Conservation (phyloP, 1,140 invertebrate species). For the Dermatophagoides farinae region DNA sequence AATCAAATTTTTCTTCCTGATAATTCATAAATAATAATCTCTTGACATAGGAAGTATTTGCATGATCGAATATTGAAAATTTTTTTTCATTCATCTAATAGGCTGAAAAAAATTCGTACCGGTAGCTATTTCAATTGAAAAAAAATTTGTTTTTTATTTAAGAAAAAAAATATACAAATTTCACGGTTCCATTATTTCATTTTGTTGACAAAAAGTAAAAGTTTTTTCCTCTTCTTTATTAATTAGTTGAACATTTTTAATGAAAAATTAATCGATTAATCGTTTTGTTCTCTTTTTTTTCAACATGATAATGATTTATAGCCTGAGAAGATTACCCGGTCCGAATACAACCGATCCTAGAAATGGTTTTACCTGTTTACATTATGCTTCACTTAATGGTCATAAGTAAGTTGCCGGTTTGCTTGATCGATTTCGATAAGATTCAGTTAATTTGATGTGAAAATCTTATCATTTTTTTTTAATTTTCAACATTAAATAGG, state of each 20-base stretch:
- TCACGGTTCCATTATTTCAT: no score
- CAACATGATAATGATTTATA: conserved; percentile 24
- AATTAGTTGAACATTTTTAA: not conserved
- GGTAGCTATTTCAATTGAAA: no score
- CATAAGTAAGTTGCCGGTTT: conserved; percentile 43
- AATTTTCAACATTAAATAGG: conserved; percentile 31
- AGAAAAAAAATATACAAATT: no score
- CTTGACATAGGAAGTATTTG: no score
- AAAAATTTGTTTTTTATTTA: no score
- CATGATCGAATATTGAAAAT: no score
- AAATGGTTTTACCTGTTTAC: conserved; percentile 80
- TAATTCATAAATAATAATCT: no score
- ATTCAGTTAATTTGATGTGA: not conserved
- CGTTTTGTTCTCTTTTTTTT: not conserved
- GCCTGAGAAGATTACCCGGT: conserved; percentile 62
- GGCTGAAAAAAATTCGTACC: no score
- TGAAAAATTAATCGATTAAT: not conserved
- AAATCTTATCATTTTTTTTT: conserved; percentile 8
- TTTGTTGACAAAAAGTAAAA: no score
- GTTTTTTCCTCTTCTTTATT: no score
- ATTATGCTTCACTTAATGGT: conserved; percentile 80
- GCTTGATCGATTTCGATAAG: not conserved
- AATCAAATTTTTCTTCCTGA: no score
- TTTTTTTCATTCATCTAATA: no score
- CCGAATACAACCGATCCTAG: conserved; percentile 68